Evolutionary conservation across 2,113 vertebrate genomes (phyloP), one percentile per base, ranked within the genome.

Genomic region (Labeo rohita): DNA sequence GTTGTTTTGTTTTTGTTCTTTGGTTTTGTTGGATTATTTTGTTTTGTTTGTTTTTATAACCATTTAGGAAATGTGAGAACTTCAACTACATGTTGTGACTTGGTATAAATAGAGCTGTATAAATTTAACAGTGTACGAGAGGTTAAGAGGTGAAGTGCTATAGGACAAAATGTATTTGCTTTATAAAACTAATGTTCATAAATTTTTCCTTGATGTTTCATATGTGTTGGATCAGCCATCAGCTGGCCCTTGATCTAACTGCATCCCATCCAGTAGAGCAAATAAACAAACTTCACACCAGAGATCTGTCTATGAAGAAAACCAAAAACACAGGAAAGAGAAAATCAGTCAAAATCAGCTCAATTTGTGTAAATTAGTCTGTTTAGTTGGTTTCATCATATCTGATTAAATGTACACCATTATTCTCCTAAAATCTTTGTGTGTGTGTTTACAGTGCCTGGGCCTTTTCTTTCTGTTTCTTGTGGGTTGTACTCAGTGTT

Each of bases 401-500:
- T 78, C 6, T 23, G 7, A 50, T 75, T 75, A 28, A 68, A 68
- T 18, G 1, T 8, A 18, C 16, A 10, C 16, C 8, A 39, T 21
- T 59, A 79, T 43, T 79, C 18, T 59, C 54, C 9, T 80, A 54
- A 66, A 70, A 87, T 56, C 3, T 28, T 1, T 65, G 50, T 80
- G 45, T 77, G 23, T 75, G 86, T 73, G 52, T 83, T 84, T 83
- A 52, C 13, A 28, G 43, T 80, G n/a, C 59, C 45, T 70, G 11
- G 28, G 39, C 34, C 39, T 61, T 50, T 34, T 65, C 21, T 80
- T 80, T 84, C 78, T 84, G 34, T 72, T 47, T 85, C 70, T 68
- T 89, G 74, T 85, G 82, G 85, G 49, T 70, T 77, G 56, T 45
- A 73, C 39, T 82, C 43, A n/a, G 80, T 83, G 54, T 86, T 86